Conservation (phyloP, 2,888 invertebrate genomes). For the Tetranychus piercei region DNA sequence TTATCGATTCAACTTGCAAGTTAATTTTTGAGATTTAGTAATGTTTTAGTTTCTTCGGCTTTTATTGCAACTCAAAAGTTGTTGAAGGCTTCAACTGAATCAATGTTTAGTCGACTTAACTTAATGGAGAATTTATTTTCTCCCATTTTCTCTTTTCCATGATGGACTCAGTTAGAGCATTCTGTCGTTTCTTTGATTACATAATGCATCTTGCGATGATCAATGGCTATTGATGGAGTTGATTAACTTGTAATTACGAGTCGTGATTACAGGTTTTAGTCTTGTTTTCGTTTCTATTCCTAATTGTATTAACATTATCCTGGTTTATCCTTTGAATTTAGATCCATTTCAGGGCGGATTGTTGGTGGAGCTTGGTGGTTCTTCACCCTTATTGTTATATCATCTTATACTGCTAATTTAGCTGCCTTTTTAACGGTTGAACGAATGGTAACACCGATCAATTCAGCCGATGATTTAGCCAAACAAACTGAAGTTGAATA, state of each 20-base stretch:
- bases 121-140: too few relatives aligned
- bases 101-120: too few relatives aligned
- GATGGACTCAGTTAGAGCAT: background rate
- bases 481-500: conserved; percentile 83
- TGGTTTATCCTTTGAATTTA: conserved; percentile 28
- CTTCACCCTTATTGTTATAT: conserved; percentile 89
- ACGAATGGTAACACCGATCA: conserved; percentile 85
- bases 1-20: too few relatives aligned
- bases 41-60: too few relatives aligned
- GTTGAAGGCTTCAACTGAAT: too few relatives aligned
- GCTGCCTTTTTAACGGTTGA: conserved; percentile 94
- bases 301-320: too few relatives aligned
- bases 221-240: background rate
- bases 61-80: conserved; percentile 14
- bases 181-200: conserved; percentile 13
- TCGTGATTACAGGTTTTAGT: too few relatives aligned
- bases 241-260: too few relatives aligned
- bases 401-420: conserved; percentile 76
- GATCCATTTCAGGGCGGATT: conserved; percentile 75
- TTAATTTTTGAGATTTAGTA: too few relatives aligned
- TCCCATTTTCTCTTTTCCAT: too few relatives aligned
- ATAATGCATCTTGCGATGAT: background rate
- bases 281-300: too few relatives aligned
- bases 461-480: conserved; percentile 70
- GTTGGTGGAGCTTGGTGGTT: conserved; percentile 99